A percentile compares a stretch with the other conserved stretches of the same genome.
Evolutionary conservation across 2,113 vertebrate genomes (phyloP).

Genomic region (Dromiciops gliroides): DNA sequence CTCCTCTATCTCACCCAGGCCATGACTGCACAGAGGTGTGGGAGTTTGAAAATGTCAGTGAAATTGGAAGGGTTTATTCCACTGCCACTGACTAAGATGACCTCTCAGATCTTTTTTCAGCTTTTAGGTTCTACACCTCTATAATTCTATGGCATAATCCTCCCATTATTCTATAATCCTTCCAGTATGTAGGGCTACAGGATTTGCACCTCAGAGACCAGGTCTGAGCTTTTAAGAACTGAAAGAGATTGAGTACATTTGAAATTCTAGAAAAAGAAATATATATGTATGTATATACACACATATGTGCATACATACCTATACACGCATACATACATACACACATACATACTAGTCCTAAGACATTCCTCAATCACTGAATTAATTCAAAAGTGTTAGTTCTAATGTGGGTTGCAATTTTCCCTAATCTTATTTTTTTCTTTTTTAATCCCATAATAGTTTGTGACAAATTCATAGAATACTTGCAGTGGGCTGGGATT

Average conservation of each 20-base stretch:
- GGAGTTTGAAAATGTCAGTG: neutral
- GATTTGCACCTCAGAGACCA: neutral
- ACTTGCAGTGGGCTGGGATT: neutral
- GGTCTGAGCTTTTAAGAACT: neutral
- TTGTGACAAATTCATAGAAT: constrained; percentile 39
- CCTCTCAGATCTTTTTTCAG: neutral
- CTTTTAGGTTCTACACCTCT: neutral
- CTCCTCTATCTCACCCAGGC: neutral
- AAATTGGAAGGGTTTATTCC: neutral
- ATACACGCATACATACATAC: no score
- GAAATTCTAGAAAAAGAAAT: neutral
- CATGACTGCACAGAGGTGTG: neutral
- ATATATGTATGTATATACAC: neutral
- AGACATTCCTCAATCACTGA: neutral
- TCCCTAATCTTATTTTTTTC: neutral
- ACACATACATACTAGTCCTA: neutral
- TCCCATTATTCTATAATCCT: neutral
- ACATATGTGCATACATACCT: no score
- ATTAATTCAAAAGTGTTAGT: neutral
- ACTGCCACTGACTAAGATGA: neutral
- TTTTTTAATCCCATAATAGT: neutral
- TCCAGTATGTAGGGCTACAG: neutral
- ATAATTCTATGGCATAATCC: neutral
- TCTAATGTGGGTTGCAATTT: neutral
- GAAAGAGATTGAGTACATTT: constrained; percentile 2